A percentile compares a stretch with the other conserved stretches of the same genome.
Evolutionary conservation across 2,113 vertebrate genomes (phyloP).

Genomic region (Sarotherodon lohbergeri): DNA sequence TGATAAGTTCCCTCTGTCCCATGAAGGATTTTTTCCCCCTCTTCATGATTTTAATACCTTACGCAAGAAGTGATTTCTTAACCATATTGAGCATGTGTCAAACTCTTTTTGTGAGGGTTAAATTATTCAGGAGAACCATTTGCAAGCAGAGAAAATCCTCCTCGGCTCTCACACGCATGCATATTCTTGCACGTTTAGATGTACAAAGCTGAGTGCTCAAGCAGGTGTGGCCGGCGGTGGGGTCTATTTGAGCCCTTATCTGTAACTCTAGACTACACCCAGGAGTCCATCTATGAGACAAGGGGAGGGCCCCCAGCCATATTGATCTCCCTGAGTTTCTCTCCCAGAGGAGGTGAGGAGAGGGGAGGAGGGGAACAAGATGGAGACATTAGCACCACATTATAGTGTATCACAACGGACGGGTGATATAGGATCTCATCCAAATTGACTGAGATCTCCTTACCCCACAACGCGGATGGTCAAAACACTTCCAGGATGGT

Average conservation of each 20-base stretch:
- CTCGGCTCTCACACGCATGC: not conserved
- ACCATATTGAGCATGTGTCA: conserved; percentile 39
- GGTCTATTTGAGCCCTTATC: conserved; percentile 38
- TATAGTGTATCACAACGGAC: conserved; percentile 45
- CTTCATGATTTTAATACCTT: conserved; percentile 18
- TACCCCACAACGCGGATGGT: not conserved
- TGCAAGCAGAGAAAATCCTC: conserved; percentile 3
- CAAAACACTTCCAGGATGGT: conserved; percentile 30
- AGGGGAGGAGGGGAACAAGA: conserved; percentile 36
- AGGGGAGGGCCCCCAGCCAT: conserved; percentile 40
- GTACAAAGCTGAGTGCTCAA: conserved; percentile 25
- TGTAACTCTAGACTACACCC: conserved; percentile 65
- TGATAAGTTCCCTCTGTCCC: not conserved
- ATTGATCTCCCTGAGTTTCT: conserved; percentile 57
- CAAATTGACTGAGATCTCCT: conserved; percentile 55
- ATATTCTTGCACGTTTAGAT: not conserved
- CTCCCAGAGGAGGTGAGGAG: conserved; percentile 45
- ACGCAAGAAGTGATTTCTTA: conserved; percentile 15
- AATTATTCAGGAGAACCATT: conserved; percentile 59
- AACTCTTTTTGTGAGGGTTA: conserved; percentile 41
- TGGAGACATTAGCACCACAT: conserved; percentile 68
- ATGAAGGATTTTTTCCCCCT: not conserved
- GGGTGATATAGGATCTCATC: conserved; percentile 56
- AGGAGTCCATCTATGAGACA: conserved; percentile 55
- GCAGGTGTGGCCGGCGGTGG: conserved; percentile 26